These are phyloP conservation scores for Drepanosiphum platanoidis DNA, from an alignment of 2,888 invertebrate genomes.

Conservation along the genomic window DNA sequence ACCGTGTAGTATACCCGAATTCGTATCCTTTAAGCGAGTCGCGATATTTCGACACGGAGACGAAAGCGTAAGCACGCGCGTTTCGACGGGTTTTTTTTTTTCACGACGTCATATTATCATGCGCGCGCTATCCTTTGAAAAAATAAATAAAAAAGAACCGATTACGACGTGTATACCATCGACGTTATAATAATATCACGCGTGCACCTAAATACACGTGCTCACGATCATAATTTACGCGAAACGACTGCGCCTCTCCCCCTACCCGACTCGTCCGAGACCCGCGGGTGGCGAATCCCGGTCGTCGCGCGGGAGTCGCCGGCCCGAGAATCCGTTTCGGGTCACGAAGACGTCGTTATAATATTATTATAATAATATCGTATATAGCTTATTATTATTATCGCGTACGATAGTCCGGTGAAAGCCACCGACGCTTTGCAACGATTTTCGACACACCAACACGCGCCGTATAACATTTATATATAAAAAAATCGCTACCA, in stretches of 20 bases:
- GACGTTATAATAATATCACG: no score
- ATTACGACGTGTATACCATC: no score
- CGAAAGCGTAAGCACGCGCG: no score
- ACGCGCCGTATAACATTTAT: background rate
- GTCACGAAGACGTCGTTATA: constrained; percentile 1
- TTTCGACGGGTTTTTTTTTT: no score
- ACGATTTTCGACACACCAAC: constrained; percentile 8
- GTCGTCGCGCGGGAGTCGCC: background rate
- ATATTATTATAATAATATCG: background rate
- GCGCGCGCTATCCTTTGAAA: no score
- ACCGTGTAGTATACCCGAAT: no score
- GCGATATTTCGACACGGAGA: no score
- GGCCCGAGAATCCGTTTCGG: background rate
- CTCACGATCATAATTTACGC: background rate
- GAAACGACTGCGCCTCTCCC: background rate
- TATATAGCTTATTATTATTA: background rate
- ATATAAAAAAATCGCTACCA: no score
- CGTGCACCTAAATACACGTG: background rate
- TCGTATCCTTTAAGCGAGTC: no score
- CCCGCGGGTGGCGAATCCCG: background rate
- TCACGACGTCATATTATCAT: no score
- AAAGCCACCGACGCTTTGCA: background rate
- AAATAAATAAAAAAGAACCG: no score
- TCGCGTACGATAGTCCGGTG: background rate
- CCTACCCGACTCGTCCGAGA: background rate